Base-by-base conservation (phyloP, 2,113 vertebrate species). In the Nothocercus nigrocapillus region DNA sequence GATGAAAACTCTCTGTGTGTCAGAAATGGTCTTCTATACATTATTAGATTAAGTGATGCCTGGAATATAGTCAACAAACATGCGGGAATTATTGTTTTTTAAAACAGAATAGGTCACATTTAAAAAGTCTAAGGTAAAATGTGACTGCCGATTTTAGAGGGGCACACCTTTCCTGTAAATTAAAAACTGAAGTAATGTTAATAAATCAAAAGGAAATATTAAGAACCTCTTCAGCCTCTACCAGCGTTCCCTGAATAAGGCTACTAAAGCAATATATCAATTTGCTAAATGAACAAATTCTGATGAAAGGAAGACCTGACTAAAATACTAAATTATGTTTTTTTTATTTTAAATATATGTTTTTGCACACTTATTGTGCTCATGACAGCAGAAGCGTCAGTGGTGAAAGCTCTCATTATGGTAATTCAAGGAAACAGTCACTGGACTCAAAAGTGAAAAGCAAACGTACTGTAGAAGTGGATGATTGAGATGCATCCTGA, bases 171-270 rank as follows among this genome's bases (percentile, higher is more conserved):
- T 73, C 74, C 82, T 85, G 63, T 73, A 85, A 83, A 83, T 88
- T 90, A 90, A 93, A 95, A 90, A 21, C 49, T 5, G 13, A 85
- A 4, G 25, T 77, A 76, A 58, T 44, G 20, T 69, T 85, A 94
- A 88, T 91, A 93, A 91, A 95, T 93, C 21, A 91, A 74, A 58
- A 95, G 53, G 85, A 93, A 77, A 83, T 40, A 40, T 63, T 90
- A 73, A 91, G 90, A 89, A 69, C 36, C 22, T 94, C 72, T 85
- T 80, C 66, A 88, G 72, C 68, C 44, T 83, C 49, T 81, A 49
- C 8, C 36, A 85, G 5, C 14, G 13, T 62, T n/a, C 45, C 70
- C 82, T 78, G 36, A 51, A 83, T 80, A 83, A 86, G 53, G 15
- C 6, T 6, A 77, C 34, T 75, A 58, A 93, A 94, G 30, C 56